Percentiles rank a stretch among this genome's conserved stretches.
These are phyloP conservation scores for Perizoma affinitatum DNA, from an alignment of 2,888 invertebrate genomes.

Conservation along the genomic window DNA sequence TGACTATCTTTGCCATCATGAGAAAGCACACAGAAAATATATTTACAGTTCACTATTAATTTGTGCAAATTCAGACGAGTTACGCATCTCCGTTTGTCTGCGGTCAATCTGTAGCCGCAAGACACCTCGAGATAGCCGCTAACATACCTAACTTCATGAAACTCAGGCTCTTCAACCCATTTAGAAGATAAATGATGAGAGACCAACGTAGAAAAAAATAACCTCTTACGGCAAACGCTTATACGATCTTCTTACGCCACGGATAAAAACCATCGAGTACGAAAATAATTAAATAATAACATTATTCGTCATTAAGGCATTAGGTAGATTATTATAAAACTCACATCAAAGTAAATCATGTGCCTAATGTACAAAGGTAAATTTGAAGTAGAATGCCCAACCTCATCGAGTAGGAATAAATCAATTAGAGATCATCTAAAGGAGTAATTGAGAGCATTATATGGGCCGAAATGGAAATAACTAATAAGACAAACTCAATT, in stretches of 20 bases:
- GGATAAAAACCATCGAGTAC: too few relatives aligned
- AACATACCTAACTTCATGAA: constrained; percentile 2
- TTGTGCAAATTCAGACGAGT: too few relatives aligned
- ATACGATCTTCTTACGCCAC: too few relatives aligned
- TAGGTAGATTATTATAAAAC: background rate
- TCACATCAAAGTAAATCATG: constrained; percentile 6
- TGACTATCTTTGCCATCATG: background rate
- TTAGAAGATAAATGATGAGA: too few relatives aligned
- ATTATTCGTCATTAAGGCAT: too few relatives aligned
- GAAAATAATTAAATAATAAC: too few relatives aligned
- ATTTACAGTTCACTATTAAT: constrained; percentile 1
- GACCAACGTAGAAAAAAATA: too few relatives aligned
- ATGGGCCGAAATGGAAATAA: constrained; percentile 38
- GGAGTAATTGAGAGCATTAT: constrained; percentile 37
- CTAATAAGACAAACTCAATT: constrained; percentile 48
- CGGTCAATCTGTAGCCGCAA: constrained; percentile 4
- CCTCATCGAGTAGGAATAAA: constrained; percentile 19
- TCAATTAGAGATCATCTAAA: constrained; percentile 37
- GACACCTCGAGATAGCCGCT: constrained; percentile 7
- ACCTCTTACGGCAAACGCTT: too few relatives aligned
- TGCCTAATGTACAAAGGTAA: constrained; percentile 3
- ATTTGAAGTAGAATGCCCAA: constrained; percentile 19
- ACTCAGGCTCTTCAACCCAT: too few relatives aligned
- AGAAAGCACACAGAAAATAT: constrained; percentile 1
- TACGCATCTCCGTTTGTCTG: constrained; percentile 5